These are phyloP conservation scores for Trogon surrucura DNA, from an alignment of 2,113 vertebrate genomes.

Conservation along the genomic window DNA sequence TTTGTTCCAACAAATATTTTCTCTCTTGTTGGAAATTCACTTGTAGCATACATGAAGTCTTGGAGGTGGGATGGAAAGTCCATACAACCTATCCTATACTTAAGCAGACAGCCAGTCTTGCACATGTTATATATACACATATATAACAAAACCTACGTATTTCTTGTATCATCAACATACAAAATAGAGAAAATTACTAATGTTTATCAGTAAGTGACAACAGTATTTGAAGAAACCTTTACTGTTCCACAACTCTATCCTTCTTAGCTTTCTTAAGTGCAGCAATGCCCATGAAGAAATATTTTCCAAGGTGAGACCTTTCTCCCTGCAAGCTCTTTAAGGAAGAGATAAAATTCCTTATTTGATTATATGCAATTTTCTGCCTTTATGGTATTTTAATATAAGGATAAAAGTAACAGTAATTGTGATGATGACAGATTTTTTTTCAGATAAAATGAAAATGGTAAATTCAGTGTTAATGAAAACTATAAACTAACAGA, in stretches of 20 bases:
- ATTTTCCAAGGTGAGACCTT: background rate
- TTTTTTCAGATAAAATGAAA: conserved; percentile 26
- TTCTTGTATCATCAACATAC: background rate
- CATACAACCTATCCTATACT: background rate
- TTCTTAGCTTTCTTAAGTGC: background rate
- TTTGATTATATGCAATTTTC: conserved; percentile 13
- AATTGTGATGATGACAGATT: background rate
- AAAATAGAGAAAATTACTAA: background rate
- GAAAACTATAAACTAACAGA: conserved; percentile 50
- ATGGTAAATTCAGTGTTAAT: conserved; percentile 36
- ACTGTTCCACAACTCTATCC: background rate
- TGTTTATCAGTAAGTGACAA: background rate
- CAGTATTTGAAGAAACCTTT: background rate
- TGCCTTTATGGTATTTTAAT: conserved; percentile 25
- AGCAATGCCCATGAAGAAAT: background rate
- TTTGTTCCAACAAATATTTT: background rate
- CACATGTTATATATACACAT: background rate
- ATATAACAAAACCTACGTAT: background rate
- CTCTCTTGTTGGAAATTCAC: background rate
- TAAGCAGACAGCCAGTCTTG: background rate
- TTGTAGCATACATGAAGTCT: background rate
- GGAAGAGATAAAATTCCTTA: conserved; percentile 26
- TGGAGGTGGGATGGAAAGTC: background rate
- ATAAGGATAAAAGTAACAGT: conserved; percentile 3
- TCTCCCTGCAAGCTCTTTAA: background rate